Percentiles rank a stretch among this genome's conserved stretches.
These are phyloP conservation scores for Coptodon bakossiorum DNA, from an alignment of 2,113 vertebrate species.

Conservation along the genomic window DNA sequence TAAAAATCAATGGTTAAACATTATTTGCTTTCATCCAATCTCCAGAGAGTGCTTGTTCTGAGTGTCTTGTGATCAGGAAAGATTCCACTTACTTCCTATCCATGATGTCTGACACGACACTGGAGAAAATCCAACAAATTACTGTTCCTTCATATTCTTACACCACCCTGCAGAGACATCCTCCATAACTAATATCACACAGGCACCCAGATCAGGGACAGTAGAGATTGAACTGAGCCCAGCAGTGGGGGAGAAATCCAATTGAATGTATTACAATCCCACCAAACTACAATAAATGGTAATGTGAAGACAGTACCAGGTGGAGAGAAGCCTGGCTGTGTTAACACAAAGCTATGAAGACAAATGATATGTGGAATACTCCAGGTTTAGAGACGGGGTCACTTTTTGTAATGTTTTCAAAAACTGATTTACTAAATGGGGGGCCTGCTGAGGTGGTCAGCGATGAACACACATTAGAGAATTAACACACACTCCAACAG, in stretches of 20 bases:
- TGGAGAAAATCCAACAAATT: slow-evolving; percentile 32
- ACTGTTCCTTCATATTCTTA: neutral
- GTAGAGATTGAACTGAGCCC: slow-evolving; percentile 22
- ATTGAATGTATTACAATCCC: slow-evolving; percentile 40
- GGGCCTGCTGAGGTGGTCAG: slow-evolving; percentile 23
- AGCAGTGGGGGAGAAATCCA: slow-evolving; percentile 26
- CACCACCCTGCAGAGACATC: slow-evolving; percentile 7
- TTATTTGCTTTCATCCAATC: neutral
- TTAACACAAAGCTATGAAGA: slow-evolving; percentile 18
- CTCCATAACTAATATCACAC: slow-evolving; percentile 27
- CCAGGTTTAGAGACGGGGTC: slow-evolving; percentile 14
- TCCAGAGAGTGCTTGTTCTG: neutral
- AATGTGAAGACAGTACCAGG: slow-evolving; percentile 39
- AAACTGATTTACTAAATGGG: slow-evolving; percentile 38
- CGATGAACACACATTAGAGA: slow-evolving; percentile 36
- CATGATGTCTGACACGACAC: neutral
- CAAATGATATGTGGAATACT: slow-evolving; percentile 23
- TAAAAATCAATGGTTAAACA: neutral
- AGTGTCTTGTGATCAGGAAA: neutral
- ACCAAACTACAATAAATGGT: slow-evolving; percentile 47
- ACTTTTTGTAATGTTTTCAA: slow-evolving; percentile 38
- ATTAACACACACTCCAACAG: slow-evolving; percentile 11
- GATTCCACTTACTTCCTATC: neutral
- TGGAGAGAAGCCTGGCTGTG: slow-evolving; percentile 3
- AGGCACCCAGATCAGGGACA: neutral